These are phyloP conservation scores for Diaphora mendica DNA, from an alignment of 2,888 invertebrate genomes.

Conservation along the genomic window DNA sequence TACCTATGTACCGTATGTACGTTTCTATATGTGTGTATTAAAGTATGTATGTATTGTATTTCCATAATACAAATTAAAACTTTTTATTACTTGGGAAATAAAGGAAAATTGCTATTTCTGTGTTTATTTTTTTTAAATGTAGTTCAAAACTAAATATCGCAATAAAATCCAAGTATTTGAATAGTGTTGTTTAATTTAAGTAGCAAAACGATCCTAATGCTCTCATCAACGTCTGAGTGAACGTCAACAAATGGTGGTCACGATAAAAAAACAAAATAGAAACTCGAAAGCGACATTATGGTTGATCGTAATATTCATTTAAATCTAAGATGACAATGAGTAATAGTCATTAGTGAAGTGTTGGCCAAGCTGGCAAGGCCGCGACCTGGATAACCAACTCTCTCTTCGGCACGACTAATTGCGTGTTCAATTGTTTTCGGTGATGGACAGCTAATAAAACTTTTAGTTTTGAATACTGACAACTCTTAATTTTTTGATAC, in stretches of 20 bases:
- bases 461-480: background rate
- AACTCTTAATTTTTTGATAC: background rate
- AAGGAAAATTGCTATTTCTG: no score
- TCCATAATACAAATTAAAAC: no score
- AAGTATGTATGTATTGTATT: no score
- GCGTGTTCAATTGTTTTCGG: conserved; percentile 15
- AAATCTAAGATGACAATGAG: conserved; percentile 20
- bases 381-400: conserved; percentile 46
- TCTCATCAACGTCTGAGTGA: background rate
- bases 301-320: conserved; percentile 10
- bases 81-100: no score
- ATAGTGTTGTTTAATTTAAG: background rate
- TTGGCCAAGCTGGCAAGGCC: conserved; percentile 40
- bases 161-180: background rate
- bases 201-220: background rate
- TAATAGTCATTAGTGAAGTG: conserved; percentile 19
- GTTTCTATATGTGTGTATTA: background rate
- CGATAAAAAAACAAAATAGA: background rate
- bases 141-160: background rate
- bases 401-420: conserved; percentile 38
- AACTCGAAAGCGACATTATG: background rate
- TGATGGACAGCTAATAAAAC: conserved; percentile 5
- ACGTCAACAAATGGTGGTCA: background rate
- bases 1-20: no score
- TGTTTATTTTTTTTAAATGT: background rate